Evolutionary conservation across 2,113 vertebrate species (phyloP), one percentile per base, ranked within the genome.

Genomic region (Ceyx margarethae): DNA sequence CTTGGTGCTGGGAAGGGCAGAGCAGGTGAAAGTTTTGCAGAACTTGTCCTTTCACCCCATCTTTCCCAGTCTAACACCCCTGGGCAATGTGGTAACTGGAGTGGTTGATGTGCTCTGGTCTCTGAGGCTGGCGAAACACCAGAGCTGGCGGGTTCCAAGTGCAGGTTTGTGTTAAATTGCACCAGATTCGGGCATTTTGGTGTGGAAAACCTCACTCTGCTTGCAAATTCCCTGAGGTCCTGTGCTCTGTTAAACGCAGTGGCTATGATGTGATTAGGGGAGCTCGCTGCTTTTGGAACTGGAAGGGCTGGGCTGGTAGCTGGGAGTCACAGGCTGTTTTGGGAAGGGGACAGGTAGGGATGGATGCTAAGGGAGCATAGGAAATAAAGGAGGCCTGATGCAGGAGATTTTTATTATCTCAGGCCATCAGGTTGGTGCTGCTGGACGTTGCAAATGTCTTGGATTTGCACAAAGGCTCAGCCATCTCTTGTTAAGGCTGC

Each of bases 121-220:
- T 29, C 46, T 19, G 1, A 13, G 31, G 6, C 21, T 0, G 31
- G 26, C 16, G 28, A 20, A 61, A 31, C 46, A 43, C 5, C 71
- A 20, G 57, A 0, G 0, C 42, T 0, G 4, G 45, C 31, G 26
- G 78, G 28, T 45, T 22, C 18, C 31, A 42, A 0, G 1, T 81
- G 83, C 56, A 33, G 57, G 66, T 3, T 66, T 17, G 61, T 69
- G 69, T 61, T 48, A 78, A 77, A 68, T 19, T 26, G 14, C 53
- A 29, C 60, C 45, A 22, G 67, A 72, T 86, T 48, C 75, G 79
- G 56, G 33, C 12, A 5, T 5, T 89, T 48, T 8, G 22, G 23
- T 37, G 51, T 29, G 77, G 77, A 75, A 69, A 37, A 9, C 61
- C 61, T 83, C 5, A n/a, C 42, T 64, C 76, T 73, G 69, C 20